These are phyloP conservation scores for Nerophis ophidion DNA, from an alignment of 2,113 vertebrate species.

Conservation along the genomic window DNA sequence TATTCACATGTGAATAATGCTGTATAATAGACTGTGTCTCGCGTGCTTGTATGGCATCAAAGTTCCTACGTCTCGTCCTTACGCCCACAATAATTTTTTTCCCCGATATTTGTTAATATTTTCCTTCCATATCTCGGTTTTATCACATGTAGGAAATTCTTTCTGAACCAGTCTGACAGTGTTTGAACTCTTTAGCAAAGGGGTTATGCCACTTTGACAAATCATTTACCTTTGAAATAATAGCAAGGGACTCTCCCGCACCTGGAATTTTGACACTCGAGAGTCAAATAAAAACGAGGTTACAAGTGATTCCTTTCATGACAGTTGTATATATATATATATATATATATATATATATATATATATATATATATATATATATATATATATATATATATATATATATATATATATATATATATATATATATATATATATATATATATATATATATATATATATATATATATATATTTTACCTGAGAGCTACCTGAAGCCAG, in stretches of 20 bases:
- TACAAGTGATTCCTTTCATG: constrained; percentile 3
- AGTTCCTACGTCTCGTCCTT: neutral
- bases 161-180: constrained; percentile 1
- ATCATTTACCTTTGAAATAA: constrained; percentile 69
- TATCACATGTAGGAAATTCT: neutral
- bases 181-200: constrained; percentile 34
- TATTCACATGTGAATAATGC: too few species aligned
- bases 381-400: too few species aligned
- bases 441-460: too few species aligned
- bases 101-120: neutral
- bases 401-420: too few species aligned
- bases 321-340: too few species aligned
- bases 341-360: too few species aligned
- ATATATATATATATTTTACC: too few species aligned
- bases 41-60: neutral
- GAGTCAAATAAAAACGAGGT: constrained; percentile 32
- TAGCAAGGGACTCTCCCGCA: constrained; percentile 45
- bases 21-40: too few species aligned
- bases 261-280: constrained; percentile 54
- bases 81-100: neutral
- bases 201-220: constrained; percentile 41
- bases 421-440: too few species aligned
- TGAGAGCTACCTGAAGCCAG: constrained; percentile 8
- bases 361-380: too few species aligned
- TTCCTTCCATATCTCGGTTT: constrained; percentile 3